Conservation (phyloP, 2,113 vertebrate genomes). For the Tapirus terrestris region DNA sequence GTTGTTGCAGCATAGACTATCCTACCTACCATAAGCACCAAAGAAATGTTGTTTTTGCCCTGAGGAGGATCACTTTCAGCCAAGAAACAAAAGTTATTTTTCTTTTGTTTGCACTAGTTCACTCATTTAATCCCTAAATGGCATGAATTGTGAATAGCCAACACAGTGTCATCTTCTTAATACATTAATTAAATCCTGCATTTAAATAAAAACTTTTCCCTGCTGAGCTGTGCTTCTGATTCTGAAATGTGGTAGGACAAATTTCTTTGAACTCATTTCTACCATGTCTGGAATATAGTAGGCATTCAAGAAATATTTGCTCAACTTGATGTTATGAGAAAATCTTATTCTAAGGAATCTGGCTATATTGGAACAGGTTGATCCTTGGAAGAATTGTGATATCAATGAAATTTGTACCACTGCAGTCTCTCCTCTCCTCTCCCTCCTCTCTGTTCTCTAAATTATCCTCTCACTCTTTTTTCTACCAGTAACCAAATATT, state of each 20-base stretch:
- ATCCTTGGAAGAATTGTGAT: neutral
- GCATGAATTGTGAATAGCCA: neutral
- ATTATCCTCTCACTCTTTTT: neutral
- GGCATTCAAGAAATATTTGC: neutral
- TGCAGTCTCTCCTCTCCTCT: neutral
- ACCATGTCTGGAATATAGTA: neutral
- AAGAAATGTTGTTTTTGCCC: neutral
- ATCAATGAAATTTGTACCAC: neutral
- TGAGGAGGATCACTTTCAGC: neutral
- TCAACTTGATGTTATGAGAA: neutral
- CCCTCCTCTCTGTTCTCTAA: neutral
- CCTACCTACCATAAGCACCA: neutral
- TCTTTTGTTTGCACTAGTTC: neutral
- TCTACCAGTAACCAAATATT: neutral
- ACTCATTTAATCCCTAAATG: neutral
- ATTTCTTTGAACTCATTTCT: neutral
- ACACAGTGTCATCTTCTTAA: neutral
- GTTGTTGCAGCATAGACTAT: neutral
- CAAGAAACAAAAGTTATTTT: neutral
- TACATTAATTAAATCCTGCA: neutral
- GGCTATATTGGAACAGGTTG: neutral
- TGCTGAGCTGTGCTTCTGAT: neutral
- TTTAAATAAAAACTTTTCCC: neutral
- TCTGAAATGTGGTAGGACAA: neutral
- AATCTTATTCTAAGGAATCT: neutral